Evolutionary conservation across 1,140 invertebrate genomes (phyloP).

Genomic region (Caenorhabditis latens): DNA sequence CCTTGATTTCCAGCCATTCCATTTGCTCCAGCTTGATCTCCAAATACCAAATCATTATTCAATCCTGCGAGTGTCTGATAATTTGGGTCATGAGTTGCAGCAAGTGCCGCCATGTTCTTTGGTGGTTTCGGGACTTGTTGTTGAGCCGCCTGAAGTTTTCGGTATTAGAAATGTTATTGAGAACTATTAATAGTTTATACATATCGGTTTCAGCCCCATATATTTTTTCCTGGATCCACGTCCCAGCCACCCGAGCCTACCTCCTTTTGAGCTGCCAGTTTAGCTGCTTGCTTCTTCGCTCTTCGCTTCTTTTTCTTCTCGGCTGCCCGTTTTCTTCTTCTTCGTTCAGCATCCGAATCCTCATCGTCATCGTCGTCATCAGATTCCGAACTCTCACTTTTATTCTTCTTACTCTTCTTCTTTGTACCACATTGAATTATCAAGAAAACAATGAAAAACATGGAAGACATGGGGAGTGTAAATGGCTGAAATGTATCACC

Average conservation of each 20-base stretch:
- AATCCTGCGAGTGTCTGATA: slow-evolving; percentile 33
- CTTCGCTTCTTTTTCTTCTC: slow-evolving; percentile 15
- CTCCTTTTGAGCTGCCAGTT: neutral
- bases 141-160: no score
- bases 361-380: slow-evolving; percentile 7
- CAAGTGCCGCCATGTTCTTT: slow-evolving; percentile 20
- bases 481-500: neutral
- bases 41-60: slow-evolving; percentile 35
- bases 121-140: slow-evolving; percentile 10
- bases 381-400: neutral
- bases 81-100: slow-evolving; percentile 3
- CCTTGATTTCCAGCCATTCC: neutral
- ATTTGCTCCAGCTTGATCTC: neutral
- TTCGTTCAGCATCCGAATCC: neutral
- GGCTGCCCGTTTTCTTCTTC: neutral
- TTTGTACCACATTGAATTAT: slow-evolving; percentile 24
- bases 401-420: slow-evolving; percentile 37
- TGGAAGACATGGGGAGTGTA: no score
- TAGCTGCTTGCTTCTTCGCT: neutral
- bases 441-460: no score
- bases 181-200: no score
- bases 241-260: neutral
- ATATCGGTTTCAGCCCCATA: neutral
- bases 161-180: no score
- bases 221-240: no score